phyloP scores from a whole-genome alignment of 2,797 vertebrate species.

The Melanogrammus aeglefinus region DNA sequence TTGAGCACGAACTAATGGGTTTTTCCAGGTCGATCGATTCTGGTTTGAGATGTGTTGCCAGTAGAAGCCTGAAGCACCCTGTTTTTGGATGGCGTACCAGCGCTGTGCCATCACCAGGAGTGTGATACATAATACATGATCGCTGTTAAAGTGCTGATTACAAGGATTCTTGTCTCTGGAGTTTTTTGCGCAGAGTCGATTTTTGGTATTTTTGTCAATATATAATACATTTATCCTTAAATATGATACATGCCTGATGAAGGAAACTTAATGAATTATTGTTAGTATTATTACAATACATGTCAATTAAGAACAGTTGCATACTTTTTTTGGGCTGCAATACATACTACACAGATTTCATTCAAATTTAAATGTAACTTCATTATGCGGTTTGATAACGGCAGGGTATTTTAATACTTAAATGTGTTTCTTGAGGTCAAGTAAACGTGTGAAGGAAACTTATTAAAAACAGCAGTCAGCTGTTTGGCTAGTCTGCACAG shows the following conservation, averaged over 20 bases:
- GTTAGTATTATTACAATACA: neutral
- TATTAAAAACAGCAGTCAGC: neutral
- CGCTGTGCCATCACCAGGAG: constrained; percentile 37
- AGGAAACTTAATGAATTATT: neutral
- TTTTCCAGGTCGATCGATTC: constrained; percentile 43
- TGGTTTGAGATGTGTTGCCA: constrained; percentile 59
- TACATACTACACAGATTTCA: neutral
- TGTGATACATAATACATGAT: constrained; percentile 44
- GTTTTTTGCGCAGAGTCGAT: neutral
- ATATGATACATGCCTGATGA: neutral
- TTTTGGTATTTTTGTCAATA: too few relatives aligned
- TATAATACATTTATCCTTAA: neutral
- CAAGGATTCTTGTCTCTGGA: constrained; percentile 25
- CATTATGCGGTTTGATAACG: neutral
- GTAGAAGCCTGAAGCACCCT: constrained; percentile 54
- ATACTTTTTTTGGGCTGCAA: too few relatives aligned
- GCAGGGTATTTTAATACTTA: neutral
- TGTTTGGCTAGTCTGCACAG: neutral
- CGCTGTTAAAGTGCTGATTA: constrained; percentile 53
- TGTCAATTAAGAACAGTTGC: neutral
- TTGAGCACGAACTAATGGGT: neutral
- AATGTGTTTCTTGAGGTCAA: neutral
- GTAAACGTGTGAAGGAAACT: neutral
- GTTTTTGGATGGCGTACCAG: constrained; percentile 41
- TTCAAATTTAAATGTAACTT: neutral